Conservation (phyloP, 2,113 vertebrate genomes). For the Tricholaema leucomelas region DNA sequence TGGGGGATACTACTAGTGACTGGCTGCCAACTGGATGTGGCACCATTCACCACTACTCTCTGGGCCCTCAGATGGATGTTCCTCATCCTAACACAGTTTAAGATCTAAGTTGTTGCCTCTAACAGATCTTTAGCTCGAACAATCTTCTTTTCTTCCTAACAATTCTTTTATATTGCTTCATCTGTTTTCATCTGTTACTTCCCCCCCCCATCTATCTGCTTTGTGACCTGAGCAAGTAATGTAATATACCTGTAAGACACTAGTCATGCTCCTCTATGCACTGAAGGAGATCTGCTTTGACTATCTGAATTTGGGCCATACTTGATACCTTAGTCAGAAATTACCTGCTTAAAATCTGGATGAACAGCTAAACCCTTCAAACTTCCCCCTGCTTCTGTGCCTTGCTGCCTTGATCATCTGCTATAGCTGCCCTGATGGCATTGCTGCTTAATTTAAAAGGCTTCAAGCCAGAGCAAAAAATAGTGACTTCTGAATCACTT, state of each 20-base stretch:
- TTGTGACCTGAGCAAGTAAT: neutral
- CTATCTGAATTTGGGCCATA: neutral
- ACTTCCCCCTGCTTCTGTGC: neutral
- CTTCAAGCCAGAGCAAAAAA: neutral
- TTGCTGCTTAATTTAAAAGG: neutral
- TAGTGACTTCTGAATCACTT: too few relatives aligned
- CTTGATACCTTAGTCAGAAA: neutral
- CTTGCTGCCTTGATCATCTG: neutral
- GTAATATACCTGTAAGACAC: neutral
- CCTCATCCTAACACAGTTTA: neutral
- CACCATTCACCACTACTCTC: too few relatives aligned
- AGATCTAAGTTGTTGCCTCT: neutral
- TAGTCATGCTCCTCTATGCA: neutral
- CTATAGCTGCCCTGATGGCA: neutral
- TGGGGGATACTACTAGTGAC: too few relatives aligned
- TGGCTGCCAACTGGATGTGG: too few relatives aligned
- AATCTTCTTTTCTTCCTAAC: neutral
- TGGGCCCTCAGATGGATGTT: too few relatives aligned
- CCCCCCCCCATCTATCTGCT: neutral
- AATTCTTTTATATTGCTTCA: neutral
- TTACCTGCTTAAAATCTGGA: conserved; percentile 16
- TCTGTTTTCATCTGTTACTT: too few relatives aligned
- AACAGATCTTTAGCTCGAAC: conserved; percentile 22
- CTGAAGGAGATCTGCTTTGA: neutral
- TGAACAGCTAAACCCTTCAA: conserved; percentile 25